Evolutionary conservation across 2,113 vertebrate genomes (phyloP).

Genomic region (Scopus umbretta): DNA sequence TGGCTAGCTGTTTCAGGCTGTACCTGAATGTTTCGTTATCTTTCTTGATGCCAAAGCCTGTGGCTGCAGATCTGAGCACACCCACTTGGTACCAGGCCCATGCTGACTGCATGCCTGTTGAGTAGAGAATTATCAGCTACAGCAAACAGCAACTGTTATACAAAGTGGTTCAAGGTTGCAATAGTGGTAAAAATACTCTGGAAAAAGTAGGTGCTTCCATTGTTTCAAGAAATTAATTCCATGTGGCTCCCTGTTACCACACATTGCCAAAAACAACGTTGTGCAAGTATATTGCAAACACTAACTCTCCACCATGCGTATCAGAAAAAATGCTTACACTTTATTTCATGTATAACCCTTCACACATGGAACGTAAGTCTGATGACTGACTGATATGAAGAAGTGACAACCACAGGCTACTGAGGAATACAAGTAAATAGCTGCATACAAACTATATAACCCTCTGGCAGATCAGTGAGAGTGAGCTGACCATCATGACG

Average conservation of each 20-base stretch:
- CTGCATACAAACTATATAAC: neutral
- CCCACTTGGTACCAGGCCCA: neutral
- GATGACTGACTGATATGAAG: neutral
- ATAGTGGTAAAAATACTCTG: neutral
- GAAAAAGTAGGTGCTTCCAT: neutral
- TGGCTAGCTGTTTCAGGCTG: neutral
- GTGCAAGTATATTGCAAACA: neutral
- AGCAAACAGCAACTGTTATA: neutral
- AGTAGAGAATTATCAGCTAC: neutral
- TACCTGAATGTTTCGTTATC: neutral
- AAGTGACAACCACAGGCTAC: neutral
- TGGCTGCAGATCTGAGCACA: neutral
- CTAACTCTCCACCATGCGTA: fast-evolving
- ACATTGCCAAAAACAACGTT: fast-evolving
- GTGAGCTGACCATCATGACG: fast-evolving
- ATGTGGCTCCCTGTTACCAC: neutral
- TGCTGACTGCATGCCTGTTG: neutral
- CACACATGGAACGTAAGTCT: neutral
- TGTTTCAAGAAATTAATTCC: neutral
- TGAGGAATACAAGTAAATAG: neutral
- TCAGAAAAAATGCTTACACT: neutral
- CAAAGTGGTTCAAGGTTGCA: neutral
- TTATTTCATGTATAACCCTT: neutral
- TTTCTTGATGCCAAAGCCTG: neutral
- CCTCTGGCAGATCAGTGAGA: neutral